phyloP scores from a whole-genome alignment of 2,888 invertebrate genomes.

The Noctua janthe region DNA sequence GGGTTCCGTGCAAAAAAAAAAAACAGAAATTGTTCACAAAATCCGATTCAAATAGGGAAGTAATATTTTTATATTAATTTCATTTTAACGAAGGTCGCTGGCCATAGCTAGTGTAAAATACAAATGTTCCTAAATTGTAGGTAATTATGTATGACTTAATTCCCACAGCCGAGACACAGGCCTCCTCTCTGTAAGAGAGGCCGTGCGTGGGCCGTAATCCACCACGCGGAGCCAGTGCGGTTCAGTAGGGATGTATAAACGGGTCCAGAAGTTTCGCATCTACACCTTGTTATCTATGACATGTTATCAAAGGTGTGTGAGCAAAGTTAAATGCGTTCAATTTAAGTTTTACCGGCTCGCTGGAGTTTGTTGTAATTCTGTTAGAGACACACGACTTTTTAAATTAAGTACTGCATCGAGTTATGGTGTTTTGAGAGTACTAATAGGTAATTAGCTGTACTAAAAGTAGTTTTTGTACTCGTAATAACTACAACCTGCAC shows the following conservation, averaged over 20 bases:
- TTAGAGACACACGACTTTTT: conserved; percentile 54
- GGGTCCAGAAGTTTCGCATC: background rate
- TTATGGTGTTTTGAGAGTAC: background rate
- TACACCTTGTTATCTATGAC: conserved; percentile 3
- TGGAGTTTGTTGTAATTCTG: conserved; percentile 36
- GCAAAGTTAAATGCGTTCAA: conserved; percentile 65
- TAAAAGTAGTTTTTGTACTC: no score
- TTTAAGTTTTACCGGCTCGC: conserved; percentile 56
- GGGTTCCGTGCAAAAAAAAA: no score
- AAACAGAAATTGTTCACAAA: no score
- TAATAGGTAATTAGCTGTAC: no score
- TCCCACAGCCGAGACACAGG: background rate
- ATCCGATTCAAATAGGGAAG: no score
- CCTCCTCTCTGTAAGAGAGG: background rate
- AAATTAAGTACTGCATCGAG: conserved; percentile 56
- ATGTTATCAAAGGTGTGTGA: conserved; percentile 47
- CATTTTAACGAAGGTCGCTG: no score
- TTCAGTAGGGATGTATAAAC: background rate
- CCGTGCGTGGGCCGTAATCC: background rate
- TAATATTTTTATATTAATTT: no score
- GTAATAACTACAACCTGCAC: no score
- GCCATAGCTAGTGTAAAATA: background rate
- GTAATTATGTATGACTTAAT: background rate
- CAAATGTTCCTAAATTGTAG: background rate
- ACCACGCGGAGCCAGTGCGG: background rate